Percentiles rank a stretch among this genome's conserved stretches.
These are phyloP conservation scores for Bos javanicus DNA, from an alignment of 2,113 vertebrate species.

Conservation along the genomic window DNA sequence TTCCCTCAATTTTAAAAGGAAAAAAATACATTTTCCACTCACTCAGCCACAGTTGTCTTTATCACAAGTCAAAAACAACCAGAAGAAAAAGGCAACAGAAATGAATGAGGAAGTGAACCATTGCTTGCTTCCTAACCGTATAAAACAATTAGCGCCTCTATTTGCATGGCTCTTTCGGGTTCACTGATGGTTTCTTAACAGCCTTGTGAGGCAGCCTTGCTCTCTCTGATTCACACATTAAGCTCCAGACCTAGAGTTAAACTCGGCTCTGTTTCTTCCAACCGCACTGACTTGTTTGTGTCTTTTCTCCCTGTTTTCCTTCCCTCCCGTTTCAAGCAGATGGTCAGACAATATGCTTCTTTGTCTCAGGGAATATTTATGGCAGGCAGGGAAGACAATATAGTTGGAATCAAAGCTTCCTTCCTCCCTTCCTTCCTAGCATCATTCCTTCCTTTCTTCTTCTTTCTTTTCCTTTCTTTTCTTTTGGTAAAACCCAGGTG, in stretches of 20 bases:
- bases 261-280: background rate
- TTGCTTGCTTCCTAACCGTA: background rate
- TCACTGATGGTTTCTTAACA: background rate
- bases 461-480: background rate
- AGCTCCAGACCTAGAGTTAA: background rate
- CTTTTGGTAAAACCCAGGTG: background rate
- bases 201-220: background rate
- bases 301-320: background rate
- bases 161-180: rapidly evolving
- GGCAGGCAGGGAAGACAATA: background rate
- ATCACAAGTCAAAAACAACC: background rate
- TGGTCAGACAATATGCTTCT: background rate
- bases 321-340: background rate
- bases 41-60: background rate
- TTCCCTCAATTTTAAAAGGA: background rate
- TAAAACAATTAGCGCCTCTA: background rate
- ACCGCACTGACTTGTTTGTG: rapidly evolving
- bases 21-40: background rate
- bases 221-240: background rate
- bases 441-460: too few species aligned
- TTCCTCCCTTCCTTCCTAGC: rapidly evolving
- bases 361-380: background rate
- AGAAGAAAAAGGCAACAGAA: background rate
- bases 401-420: background rate
- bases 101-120: background rate